Evolutionary conservation across 2,888 invertebrate species (phyloP).

Genomic region (Eupeodes latifasciatus): DNA sequence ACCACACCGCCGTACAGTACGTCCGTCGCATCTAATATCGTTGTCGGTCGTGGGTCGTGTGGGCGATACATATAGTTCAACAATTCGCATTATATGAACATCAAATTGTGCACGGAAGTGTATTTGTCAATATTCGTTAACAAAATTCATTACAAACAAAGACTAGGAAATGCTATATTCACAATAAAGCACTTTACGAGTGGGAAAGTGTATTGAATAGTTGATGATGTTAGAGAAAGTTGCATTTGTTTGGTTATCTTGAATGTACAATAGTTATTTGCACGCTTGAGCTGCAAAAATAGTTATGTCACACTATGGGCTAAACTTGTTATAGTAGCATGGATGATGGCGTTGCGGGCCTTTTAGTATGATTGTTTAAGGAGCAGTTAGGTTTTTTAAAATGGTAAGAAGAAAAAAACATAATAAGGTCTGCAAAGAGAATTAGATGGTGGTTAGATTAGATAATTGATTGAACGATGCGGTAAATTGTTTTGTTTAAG

Average conservation of each 20-base stretch:
- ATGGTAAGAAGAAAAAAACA: too few species aligned
- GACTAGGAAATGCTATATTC: conserved; percentile 60
- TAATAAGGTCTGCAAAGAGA: too few species aligned
- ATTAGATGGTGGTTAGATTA: too few species aligned
- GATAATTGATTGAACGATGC: too few species aligned
- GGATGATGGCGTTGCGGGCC: background rate
- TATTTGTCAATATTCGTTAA: conserved; percentile 68
- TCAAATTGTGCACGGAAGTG: conserved; percentile 62
- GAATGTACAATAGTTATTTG: conserved; percentile 26
- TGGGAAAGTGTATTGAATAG: conserved; percentile 51
- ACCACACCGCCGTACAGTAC: too few species aligned
- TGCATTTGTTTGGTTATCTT: conserved; percentile 42
- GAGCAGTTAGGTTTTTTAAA: background rate
- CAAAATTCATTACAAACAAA: conserved; percentile 60
- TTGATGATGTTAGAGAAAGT: conserved; percentile 64
- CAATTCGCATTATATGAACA: conserved; percentile 38
- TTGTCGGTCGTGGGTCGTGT: conserved; percentile 22
- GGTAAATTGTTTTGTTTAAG: too few species aligned
- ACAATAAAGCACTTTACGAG: conserved; percentile 19
- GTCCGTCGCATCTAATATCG: too few species aligned
- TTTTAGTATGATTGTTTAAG: background rate
- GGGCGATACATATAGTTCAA: conserved; percentile 39
- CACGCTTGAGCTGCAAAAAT: conserved; percentile 57
- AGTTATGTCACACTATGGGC: conserved; percentile 55
- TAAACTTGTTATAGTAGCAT: conserved; percentile 35